A percentile compares a stretch with the other conserved stretches of the same genome.
These are phyloP conservation scores for Drosophila colorata DNA, from an alignment of 2,888 invertebrate species.

Conservation along the genomic window DNA sequence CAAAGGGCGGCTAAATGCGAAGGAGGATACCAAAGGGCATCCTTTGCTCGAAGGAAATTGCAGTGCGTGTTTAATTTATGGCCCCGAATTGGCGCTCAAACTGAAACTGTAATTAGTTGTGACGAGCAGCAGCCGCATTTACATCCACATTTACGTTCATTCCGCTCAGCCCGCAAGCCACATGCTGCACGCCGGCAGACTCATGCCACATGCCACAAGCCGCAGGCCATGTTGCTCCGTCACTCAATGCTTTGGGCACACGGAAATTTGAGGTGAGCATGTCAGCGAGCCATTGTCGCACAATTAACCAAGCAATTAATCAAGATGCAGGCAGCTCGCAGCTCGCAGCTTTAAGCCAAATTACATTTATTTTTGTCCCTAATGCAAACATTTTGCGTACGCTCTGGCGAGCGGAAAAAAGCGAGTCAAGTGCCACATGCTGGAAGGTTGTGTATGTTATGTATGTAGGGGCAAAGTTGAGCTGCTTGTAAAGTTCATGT, in stretches of 20 bases:
- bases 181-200: background rate
- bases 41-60: slow-evolving; percentile 27
- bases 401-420: slow-evolving; percentile 7
- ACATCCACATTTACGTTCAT: slow-evolving; percentile 2
- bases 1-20: background rate
- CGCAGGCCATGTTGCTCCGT: background rate
- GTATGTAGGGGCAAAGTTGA: background rate
- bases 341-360: slow-evolving; percentile 13
- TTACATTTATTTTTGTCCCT: slow-evolving; percentile 35
- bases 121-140: slow-evolving; percentile 6
- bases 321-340: slow-evolving; percentile 14
- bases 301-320: slow-evolving; percentile 64
- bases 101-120: slow-evolving; percentile 56
- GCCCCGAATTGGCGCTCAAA: slow-evolving; percentile 21
- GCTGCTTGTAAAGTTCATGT: background rate
- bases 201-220: background rate
- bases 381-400: slow-evolving; percentile 28
- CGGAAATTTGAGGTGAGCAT: slow-evolving; percentile 34
- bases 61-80: slow-evolving; percentile 50
- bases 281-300: slow-evolving; percentile 31
- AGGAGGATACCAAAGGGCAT: background rate
- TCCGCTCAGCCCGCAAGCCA: background rate
- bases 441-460: background rate
- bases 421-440: slow-evolving; percentile 2
- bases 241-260: background rate